A percentile compares a stretch with the other conserved stretches of the same genome.
These are phyloP conservation scores for Geothlypis trichas DNA, from an alignment of 2,113 vertebrate genomes.

Conservation along the genomic window DNA sequence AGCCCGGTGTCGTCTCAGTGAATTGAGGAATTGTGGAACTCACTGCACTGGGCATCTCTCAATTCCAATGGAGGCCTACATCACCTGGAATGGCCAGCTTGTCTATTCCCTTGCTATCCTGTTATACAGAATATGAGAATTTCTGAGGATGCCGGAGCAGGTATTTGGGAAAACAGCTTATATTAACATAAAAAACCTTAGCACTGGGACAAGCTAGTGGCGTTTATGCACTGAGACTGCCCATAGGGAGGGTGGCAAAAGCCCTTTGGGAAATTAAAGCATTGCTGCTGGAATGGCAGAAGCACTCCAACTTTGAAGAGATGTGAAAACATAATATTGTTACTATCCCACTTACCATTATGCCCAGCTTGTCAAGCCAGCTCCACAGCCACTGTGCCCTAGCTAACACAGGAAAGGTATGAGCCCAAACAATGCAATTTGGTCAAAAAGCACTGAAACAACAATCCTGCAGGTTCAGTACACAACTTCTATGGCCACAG, in stretches of 20 bases:
- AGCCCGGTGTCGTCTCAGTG: too few species aligned
- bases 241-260: not conserved
- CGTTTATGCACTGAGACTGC: not conserved
- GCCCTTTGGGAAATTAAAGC: not conserved
- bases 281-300: not conserved
- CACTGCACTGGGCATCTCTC: not conserved
- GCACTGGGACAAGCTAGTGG: not conserved
- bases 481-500: not conserved
- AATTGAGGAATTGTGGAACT: not conserved
- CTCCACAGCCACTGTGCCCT: not conserved
- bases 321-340: not conserved
- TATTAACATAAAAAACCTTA: not conserved
- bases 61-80: not conserved
- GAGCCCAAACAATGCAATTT: not conserved
- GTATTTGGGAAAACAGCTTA: not conserved
- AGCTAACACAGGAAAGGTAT: not conserved
- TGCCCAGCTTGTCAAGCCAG: not conserved
- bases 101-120: not conserved
- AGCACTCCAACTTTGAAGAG: not conserved
- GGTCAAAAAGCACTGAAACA: not conserved
- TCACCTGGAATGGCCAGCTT: not conserved
- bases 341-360: not conserved
- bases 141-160: not conserved
- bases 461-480: not conserved
- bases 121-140: not conserved